Evolutionary conservation across 2,888 invertebrate genomes (phyloP).

Genomic region (Drosophila cognata): DNA sequence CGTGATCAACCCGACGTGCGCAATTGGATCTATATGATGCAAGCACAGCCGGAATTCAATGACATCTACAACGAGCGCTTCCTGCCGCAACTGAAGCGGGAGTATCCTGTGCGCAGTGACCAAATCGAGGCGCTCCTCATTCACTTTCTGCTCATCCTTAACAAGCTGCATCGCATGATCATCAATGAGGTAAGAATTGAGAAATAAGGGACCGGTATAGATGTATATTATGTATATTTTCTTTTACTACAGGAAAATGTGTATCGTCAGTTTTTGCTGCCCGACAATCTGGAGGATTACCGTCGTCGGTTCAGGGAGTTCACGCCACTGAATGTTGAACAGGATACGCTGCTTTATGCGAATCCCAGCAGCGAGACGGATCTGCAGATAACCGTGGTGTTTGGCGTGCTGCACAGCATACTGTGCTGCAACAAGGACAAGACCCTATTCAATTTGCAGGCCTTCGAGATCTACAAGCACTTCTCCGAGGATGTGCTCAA

Average conservation of each 20-base stretch:
- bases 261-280: conserved; percentile 72
- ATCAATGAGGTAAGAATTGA: conserved; percentile 59
- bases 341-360: conserved; percentile 63
- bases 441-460: conserved; percentile 88
- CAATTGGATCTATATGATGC: conserved; percentile 87
- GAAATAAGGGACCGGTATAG: background rate
- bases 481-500: conserved; percentile 89
- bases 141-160: conserved; percentile 83
- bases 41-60: conserved; percentile 86
- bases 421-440: conserved; percentile 88
- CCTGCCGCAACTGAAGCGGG: conserved; percentile 79
- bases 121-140: conserved; percentile 77
- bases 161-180: conserved; percentile 76
- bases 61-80: conserved; percentile 84
- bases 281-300: conserved; percentile 82
- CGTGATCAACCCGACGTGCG: conserved; percentile 87
- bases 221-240: background rate
- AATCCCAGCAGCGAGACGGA: conserved; percentile 77
- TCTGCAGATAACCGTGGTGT: conserved; percentile 72
- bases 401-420: conserved; percentile 88
- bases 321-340: conserved; percentile 58
- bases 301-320: conserved; percentile 68
- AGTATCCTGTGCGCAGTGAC: conserved; percentile 76
- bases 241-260: conserved; percentile 23
- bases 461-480: conserved; percentile 90